Percentiles rank a stretch among this genome's conserved stretches.
Evolutionary conservation across 2,113 vertebrate species (phyloP).

Genomic region (Urocolius indicus): DNA sequence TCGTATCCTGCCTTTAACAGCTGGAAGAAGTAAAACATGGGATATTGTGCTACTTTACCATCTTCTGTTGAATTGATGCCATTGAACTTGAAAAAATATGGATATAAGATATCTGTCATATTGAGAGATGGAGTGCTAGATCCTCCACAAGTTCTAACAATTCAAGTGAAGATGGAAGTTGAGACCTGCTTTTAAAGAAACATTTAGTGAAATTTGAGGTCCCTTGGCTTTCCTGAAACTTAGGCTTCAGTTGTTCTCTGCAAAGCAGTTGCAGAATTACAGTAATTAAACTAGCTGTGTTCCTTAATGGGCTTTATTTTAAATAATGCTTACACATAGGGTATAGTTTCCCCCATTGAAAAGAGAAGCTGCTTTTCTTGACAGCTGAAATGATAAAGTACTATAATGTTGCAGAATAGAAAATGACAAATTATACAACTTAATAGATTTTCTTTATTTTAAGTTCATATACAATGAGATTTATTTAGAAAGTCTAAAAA

Average conservation of each 20-base stretch:
- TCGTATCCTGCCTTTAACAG: constrained; percentile 2
- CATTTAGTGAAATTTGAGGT: background rate
- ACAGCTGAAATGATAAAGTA: constrained; percentile 10
- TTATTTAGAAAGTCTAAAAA: constrained; percentile 16
- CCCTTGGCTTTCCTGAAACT: background rate
- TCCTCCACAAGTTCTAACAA: background rate
- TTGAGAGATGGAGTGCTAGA: background rate
- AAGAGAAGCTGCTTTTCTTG: constrained; percentile 23
- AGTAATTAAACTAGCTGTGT: background rate
- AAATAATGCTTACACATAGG: background rate
- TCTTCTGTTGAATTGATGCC: constrained; percentile 19
- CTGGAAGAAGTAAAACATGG: constrained; percentile 2
- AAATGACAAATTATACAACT: background rate
- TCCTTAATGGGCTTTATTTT: background rate
- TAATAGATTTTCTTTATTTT: constrained; percentile 72
- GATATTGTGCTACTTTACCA: background rate
- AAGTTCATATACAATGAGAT: constrained; percentile 20
- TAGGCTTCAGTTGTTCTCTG: background rate
- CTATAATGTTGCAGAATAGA: background rate
- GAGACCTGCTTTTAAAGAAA: background rate
- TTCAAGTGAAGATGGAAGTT: background rate
- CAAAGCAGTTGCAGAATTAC: background rate
- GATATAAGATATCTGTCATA: constrained; percentile 7
- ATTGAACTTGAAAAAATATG: background rate
- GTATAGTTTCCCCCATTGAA: background rate